Evolutionary conservation across 2,888 invertebrate species (phyloP), one percentile per base, ranked within the genome.

Genomic region (Tupiocoris notatus): DNA sequence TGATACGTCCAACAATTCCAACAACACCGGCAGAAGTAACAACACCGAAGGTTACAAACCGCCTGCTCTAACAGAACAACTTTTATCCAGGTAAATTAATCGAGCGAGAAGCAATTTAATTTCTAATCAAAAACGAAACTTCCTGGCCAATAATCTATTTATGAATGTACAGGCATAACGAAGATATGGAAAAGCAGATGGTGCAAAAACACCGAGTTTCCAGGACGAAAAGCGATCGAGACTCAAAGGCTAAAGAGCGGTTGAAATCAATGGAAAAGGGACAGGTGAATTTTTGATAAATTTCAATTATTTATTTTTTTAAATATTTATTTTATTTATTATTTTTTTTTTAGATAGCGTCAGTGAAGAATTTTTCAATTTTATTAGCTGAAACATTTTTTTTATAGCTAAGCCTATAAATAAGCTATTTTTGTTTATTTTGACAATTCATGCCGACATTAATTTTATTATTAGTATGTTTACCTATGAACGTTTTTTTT

Each of bases 131-230:
- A n/a, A n/a, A n/a, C n/a, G n/a, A n/a, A n/a, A n/a, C n/a, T n/a
- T n/a, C n/a, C n/a, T n/a, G n/a, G n/a, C n/a, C n/a, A n/a, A n/a
- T n/a, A n/a, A n/a, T n/a, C n/a, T 80, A 79, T 65, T 80, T n/a
- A n/a, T n/a, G n/a, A n/a, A n/a, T n/a, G n/a, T 81, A 59, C 81
- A 92, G 92, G 81, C 94, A 94, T 83, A 94, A 93, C 81, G 87
- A 89, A 79, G 90, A 91, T 77, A 94, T 94, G 94, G 93, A 93
- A 82, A 92, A 91, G 81, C 86, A 89, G 66, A 87, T 94, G 86
- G 85, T 91, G 0, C 91, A 91, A 81, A 88, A 87, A 77, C 91
- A 92, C 80, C 87, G 89, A 0, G 89, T 90, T 78, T 85, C 86
- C 1, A 86, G 91, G 9, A 81, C 82, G 0, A 85, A 84, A 71